These are phyloP conservation scores for Macquaria ambigua DNA, from an alignment of 2,113 vertebrate genomes.

Conservation along the genomic window DNA sequence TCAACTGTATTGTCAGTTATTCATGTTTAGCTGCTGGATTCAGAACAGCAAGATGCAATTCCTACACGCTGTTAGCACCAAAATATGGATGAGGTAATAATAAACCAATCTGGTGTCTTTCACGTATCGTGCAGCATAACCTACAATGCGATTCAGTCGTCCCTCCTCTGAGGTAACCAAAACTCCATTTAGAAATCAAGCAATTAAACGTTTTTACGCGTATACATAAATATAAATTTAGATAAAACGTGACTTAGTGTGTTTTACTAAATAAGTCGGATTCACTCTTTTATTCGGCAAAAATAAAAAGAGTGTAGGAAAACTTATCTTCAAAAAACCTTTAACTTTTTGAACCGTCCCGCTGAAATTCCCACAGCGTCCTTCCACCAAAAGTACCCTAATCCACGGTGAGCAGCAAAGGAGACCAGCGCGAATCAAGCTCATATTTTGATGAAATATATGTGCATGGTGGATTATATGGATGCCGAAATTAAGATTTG, in stretches of 20 bases:
- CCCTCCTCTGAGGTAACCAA: fast-evolving
- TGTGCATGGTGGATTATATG: fast-evolving
- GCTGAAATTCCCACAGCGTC: not conserved
- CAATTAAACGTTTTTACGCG: not conserved
- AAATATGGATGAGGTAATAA: not conserved
- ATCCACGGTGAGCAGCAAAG: fast-evolving
- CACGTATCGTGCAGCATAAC: too few relatives aligned
- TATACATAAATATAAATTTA: fast-evolving
- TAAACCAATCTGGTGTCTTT: not conserved
- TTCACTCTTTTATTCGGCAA: conserved; percentile 1
- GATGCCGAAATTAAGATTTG: not conserved
- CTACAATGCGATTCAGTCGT: not conserved
- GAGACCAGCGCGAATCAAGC: not conserved
- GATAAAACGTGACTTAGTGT: fast-evolving
- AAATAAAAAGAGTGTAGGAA: fast-evolving
- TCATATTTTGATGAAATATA: not conserved
- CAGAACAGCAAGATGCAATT: not conserved
- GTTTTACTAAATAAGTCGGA: fast-evolving
- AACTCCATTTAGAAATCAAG: conserved; percentile 17
- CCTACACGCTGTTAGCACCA: not conserved
- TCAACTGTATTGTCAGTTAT: not conserved
- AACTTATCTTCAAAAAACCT: not conserved
- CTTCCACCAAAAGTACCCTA: fast-evolving
- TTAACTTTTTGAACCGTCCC: not conserved
- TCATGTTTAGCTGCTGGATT: not conserved